A percentile compares a stretch with the other conserved stretches of the same genome.
phyloP scores from a whole-genome alignment of 2,888 invertebrate species.

The Elysia crispata region DNA sequence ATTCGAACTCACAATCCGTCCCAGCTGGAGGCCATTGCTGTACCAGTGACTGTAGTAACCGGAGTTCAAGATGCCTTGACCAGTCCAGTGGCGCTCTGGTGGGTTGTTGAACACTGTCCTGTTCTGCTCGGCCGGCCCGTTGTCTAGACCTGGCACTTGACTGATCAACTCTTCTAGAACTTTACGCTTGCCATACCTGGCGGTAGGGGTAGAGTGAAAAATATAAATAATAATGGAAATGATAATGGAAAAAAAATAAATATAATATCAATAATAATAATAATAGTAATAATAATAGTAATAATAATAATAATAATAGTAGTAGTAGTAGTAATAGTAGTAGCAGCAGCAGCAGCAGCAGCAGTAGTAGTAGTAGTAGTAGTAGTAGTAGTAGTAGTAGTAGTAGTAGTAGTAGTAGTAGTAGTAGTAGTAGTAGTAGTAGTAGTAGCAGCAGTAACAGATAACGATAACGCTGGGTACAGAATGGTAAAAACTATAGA shows the following conservation, averaged over 20 bases:
- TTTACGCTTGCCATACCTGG: conserved; percentile 21
- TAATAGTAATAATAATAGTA: too few species aligned
- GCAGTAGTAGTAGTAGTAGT: not conserved
- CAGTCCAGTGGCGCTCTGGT: not conserved
- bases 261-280: too few species aligned
- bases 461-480: too few species aligned
- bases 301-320: too few species aligned
- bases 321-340: too few species aligned
- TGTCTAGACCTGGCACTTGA: conserved; percentile 62
- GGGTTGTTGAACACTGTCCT: conserved; percentile 51
- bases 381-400: not conserved
- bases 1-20: conserved; percentile 43
- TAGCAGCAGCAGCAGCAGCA: too few species aligned
- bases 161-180: conserved; percentile 59
- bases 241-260: too few species aligned
- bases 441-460: conserved; percentile 6
- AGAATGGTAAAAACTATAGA: too few species aligned
- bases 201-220: too few species aligned
- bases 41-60: conserved; percentile 59
- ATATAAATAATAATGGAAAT: too few species aligned
- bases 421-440: not conserved
- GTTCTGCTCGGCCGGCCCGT: conserved; percentile 52
- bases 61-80: conserved; percentile 50
- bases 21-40: conserved; percentile 48
- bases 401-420: not conserved